These are phyloP conservation scores for Merluccius polli DNA, from an alignment of 2,797 vertebrate species.

Conservation along the genomic window DNA sequence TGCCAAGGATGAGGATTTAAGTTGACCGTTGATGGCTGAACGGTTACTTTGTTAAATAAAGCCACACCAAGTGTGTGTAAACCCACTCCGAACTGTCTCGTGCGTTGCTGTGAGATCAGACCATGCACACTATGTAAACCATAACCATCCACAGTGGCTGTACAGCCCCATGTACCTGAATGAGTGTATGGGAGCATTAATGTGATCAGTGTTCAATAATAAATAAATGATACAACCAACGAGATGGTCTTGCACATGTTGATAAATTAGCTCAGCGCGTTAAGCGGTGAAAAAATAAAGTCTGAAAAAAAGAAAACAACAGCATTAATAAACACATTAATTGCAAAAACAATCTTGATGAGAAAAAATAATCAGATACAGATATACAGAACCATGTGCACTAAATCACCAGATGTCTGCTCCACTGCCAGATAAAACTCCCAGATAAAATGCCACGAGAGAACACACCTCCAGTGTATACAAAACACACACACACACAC, in stretches of 20 bases:
- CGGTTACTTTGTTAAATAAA: too few relatives aligned
- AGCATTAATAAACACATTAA: neutral
- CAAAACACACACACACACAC: neutral
- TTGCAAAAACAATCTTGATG: neutral
- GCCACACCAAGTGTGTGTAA: too few relatives aligned
- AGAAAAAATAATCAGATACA: neutral
- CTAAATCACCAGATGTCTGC: too few relatives aligned
- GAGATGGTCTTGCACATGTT: neutral
- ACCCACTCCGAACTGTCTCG: too few relatives aligned
- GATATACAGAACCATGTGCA: neutral
- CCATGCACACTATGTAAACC: neutral
- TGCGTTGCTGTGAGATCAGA: too few relatives aligned
- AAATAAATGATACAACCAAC: neutral
- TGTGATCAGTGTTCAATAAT: neutral
- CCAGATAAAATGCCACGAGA: neutral
- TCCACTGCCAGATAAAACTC: too few relatives aligned
- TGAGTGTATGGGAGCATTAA: neutral
- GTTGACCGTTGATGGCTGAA: too few relatives aligned
- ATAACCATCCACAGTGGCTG: neutral
- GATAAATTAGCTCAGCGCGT: neutral
- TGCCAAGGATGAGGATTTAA: too few relatives aligned
- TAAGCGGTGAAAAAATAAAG: neutral
- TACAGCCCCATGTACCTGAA: too few relatives aligned
- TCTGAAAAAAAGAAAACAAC: neutral
- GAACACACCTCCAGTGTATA: neutral